Evolutionary conservation across 2,888 invertebrate species (phyloP).

Genomic region (Eilema caniola): DNA sequence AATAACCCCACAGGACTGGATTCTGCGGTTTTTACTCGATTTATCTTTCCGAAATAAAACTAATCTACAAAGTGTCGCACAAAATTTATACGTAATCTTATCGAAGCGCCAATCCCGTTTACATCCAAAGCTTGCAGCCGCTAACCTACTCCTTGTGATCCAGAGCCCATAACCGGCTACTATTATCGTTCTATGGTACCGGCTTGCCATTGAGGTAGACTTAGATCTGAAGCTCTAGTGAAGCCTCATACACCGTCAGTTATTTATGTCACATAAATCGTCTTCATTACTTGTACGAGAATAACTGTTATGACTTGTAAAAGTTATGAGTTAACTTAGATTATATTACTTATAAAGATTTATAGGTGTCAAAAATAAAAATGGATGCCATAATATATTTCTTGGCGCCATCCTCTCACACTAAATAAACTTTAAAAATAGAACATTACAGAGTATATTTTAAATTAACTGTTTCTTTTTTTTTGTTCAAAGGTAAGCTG

Average conservation of each 20-base stretch:
- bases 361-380: conserved; percentile 1
- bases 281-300: background rate
- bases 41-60: background rate
- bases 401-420: background rate
- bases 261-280: no score
- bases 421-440: conserved; percentile 1
- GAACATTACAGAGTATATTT: background rate
- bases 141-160: no score
- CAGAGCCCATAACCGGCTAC: no score
- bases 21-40: background rate
- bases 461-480: background rate
- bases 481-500: conserved; percentile 11
- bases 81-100: no score
- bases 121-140: no score
- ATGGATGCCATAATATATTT: background rate
- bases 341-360: background rate
- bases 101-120: no score
- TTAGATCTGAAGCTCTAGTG: no score
- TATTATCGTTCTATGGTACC: no score
- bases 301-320: background rate
- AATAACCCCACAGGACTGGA: background rate
- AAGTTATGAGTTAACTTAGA: background rate
- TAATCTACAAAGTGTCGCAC: background rate
- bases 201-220: no score
- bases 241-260: no score